Percentiles rank a stretch among this genome's conserved stretches.
These are phyloP conservation scores for Molossus alvarezi DNA, from an alignment of 2,797 vertebrate genomes.

Conservation along the genomic window DNA sequence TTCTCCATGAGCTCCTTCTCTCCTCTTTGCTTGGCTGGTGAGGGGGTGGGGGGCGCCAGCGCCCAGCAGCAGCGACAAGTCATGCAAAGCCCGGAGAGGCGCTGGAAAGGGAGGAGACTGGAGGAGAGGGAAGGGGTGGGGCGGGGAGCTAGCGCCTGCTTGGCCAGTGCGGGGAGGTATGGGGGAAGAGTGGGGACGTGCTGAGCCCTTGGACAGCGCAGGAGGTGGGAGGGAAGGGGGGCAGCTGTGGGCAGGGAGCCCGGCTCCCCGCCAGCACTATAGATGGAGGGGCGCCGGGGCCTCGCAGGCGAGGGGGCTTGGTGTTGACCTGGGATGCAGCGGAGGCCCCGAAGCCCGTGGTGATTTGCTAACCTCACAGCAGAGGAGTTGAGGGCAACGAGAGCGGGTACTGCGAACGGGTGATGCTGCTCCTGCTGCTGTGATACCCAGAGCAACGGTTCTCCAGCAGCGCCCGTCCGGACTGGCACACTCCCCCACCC, in stretches of 20 bases:
- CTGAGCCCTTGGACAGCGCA: conserved; percentile 47
- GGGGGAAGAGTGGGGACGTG: conserved; percentile 66
- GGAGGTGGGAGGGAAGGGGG: conserved; percentile 64
- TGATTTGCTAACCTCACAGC: conserved; percentile 96
- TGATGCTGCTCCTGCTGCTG: conserved; percentile 92
- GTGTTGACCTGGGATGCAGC: conserved; percentile 45
- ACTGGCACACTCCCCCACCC: conserved; percentile 81
- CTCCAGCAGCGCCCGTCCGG: conserved; percentile 81
- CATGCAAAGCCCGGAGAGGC: conserved; percentile 80
- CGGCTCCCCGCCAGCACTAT: conserved; percentile 40
- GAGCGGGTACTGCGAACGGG: conserved; percentile 98
- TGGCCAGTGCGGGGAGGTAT: conserved; percentile 48
- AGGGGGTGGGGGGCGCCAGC: conserved; percentile 47
- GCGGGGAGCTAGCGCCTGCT: conserved; percentile 67
- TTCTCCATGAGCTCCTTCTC: background rate
- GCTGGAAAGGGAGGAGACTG: background rate
- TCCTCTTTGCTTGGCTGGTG: background rate
- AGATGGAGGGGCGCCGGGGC: no score
- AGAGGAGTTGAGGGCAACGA: conserved; percentile 95
- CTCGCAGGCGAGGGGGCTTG: no score
- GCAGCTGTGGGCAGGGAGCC: conserved; percentile 85
- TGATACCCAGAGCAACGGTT: conserved; percentile 88
- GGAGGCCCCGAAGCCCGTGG: conserved; percentile 95
- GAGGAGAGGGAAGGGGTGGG: conserved; percentile 38
- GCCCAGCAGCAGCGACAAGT: conserved; percentile 85